Conservation (phyloP, 2,888 invertebrate genomes). For the Ptycholaimellus sp. region DNA sequence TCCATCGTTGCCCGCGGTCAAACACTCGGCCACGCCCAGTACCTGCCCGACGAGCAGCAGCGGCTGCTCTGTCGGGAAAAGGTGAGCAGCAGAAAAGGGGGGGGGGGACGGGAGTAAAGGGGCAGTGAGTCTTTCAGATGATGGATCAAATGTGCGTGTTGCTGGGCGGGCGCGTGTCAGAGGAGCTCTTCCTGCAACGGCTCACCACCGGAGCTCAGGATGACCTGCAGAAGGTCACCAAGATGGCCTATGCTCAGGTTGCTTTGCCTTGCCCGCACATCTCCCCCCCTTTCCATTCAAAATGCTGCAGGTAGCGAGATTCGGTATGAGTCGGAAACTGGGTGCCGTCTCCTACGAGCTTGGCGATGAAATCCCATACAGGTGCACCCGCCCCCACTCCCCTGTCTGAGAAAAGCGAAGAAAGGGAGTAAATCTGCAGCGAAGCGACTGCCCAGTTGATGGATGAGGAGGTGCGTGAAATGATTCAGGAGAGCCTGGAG, state of each 20-base stretch:
- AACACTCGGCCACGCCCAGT: slow-evolving; percentile 94
- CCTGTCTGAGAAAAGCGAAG: slow-evolving; percentile 49
- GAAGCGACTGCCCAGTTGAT: slow-evolving; percentile 88
- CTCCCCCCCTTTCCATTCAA: neutral
- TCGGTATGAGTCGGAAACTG: slow-evolving; percentile 88
- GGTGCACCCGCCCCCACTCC: too few species aligned
- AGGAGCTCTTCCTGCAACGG: slow-evolving; percentile 77
- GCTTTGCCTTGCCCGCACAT: too few species aligned
- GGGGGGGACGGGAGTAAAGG: too few species aligned
- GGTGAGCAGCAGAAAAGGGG: too few species aligned
- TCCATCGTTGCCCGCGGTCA: slow-evolving; percentile 44
- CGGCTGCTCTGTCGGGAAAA: slow-evolving; percentile 40
- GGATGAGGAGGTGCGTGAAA: slow-evolving; percentile 55
- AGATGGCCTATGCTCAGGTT: slow-evolving; percentile 82
- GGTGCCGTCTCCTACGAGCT: slow-evolving; percentile 90
- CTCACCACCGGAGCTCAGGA: slow-evolving; percentile 98
- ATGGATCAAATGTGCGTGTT: slow-evolving; percentile 98
- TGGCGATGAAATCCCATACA: slow-evolving; percentile 52
- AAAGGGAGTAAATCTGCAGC: slow-evolving; percentile 43
- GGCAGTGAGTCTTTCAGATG: slow-evolving; percentile 29
- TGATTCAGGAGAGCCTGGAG: too few species aligned
- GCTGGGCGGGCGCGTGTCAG: slow-evolving; percentile 83
- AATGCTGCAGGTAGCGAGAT: slow-evolving; percentile 50
- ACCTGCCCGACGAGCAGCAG: slow-evolving; percentile 94
- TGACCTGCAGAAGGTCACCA: slow-evolving; percentile 87